Base-by-base conservation (phyloP, 2,797 vertebrate genomes). In the Prionace glauca region DNA sequence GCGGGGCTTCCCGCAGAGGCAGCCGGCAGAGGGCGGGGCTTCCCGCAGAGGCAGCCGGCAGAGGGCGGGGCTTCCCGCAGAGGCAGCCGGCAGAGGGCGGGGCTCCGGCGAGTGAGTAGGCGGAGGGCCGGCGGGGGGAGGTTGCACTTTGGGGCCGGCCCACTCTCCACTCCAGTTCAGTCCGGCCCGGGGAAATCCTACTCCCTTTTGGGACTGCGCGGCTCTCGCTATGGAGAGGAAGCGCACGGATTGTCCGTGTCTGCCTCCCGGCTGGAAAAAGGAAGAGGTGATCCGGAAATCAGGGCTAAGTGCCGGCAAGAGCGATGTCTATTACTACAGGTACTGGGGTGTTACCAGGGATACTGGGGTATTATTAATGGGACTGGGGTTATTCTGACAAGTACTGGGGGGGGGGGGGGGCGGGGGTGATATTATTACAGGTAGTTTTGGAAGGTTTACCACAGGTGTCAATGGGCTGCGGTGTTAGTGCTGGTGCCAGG, bases 231-330 rank as follows among this genome's bases (percentile, higher is more conserved):
- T 99, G 98, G 98, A 99, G 98, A 98, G 97, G 97, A 98, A 98
- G 97, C 97, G 97, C 97, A 98, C 98, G 97, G 98, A 99, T 95
- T 99, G 98, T 96, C 98, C 98, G 95, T 98, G 98, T 96, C 97
- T 99, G 96, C 99, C 99, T 79, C 98, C 98, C 96, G 98, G 99
- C 93, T 99, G 99, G 99, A 99, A 98, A 98, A 99, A 99, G 97
- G 99, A 99, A 97, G 99, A 99, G 97, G 99, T 99, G 97, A 99
- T 99, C 98, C 98, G 99, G 97, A 99, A 99, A 97, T 99, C 99
- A 96, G 99, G 99, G 94, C 98, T 99, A 96, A 99, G 98, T 96
- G 99, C 99, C 95, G 98, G 98, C 96, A 98, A 98, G 96, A 98
- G 98, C 97, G 98, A 98, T 97, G 98, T 98, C 96, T 98, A 98